These are phyloP conservation scores for Cotesia typhae DNA, from an alignment of 1,140 invertebrate species.

Conservation along the genomic window DNA sequence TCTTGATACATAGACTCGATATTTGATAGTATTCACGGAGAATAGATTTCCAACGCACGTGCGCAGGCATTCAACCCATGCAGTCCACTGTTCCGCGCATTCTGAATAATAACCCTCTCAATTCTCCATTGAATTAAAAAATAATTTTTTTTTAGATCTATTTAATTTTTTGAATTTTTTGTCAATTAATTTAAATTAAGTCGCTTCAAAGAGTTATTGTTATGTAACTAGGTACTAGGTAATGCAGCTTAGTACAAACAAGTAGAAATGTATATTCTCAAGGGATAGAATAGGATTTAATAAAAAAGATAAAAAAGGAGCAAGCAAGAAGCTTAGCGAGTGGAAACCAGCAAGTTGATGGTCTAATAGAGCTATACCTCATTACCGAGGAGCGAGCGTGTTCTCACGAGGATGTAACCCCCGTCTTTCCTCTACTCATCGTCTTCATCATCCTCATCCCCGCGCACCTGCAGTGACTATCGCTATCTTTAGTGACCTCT, in stretches of 20 bases:
- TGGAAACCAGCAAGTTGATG: conserved; percentile 31
- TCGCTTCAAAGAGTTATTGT: too few relatives aligned
- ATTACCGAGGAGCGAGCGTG: conserved; percentile 51
- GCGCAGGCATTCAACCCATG: conserved; percentile 10
- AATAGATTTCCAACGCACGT: neutral
- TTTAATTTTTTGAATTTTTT: too few relatives aligned
- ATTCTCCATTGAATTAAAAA: too few relatives aligned
- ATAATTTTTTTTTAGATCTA: too few relatives aligned
- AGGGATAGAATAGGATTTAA: neutral
- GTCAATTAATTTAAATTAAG: too few relatives aligned
- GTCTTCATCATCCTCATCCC: conserved; percentile 10
- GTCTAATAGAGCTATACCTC: conserved; percentile 54
- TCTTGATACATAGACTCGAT: conserved; percentile 25
- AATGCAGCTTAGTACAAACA: neutral
- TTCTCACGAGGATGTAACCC: conserved; percentile 49
- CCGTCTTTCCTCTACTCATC: conserved; percentile 9
- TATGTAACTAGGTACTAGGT: too few relatives aligned
- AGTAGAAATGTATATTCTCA: neutral
- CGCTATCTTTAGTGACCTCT: neutral
- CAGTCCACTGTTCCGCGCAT: too few relatives aligned
- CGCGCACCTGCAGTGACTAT: neutral
- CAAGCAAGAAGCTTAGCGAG: neutral
- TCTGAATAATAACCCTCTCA: too few relatives aligned
- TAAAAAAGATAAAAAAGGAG: neutral
- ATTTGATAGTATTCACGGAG: conserved; percentile 40